Conservation (phyloP, 2,888 invertebrate species). For the Enoplolaimus lenunculus region DNA sequence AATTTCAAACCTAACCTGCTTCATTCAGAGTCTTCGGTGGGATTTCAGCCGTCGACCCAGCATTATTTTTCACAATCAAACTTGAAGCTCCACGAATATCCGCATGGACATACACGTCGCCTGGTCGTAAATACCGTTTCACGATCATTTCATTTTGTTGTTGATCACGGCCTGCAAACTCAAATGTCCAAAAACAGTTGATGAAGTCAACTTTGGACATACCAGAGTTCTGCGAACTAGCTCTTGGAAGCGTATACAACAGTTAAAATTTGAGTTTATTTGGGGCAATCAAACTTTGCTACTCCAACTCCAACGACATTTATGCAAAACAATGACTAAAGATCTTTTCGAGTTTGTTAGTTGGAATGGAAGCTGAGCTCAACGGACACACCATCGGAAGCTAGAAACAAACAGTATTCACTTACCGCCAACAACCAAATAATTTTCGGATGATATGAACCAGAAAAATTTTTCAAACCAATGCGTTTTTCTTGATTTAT, state of each 20-base stretch:
- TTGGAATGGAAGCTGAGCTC: too few relatives aligned
- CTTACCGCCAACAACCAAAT: constrained; percentile 58
- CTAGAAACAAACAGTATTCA: neutral
- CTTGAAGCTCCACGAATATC: constrained; percentile 83
- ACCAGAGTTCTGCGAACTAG: too few relatives aligned
- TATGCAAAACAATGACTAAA: too few relatives aligned
- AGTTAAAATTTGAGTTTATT: too few relatives aligned
- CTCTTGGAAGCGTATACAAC: too few relatives aligned
- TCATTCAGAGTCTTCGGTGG: constrained; percentile 91
- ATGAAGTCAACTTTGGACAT: too few relatives aligned
- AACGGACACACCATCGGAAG: too few relatives aligned
- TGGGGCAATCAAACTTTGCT: too few relatives aligned
- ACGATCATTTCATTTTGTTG: constrained; percentile 96
- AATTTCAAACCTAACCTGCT: too few relatives aligned
- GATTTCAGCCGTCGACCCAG: constrained; percentile 44
- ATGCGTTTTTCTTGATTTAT: constrained; percentile 78
- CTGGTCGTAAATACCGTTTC: constrained; percentile 53
- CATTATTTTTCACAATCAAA: constrained; percentile 72
- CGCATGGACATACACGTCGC: constrained; percentile 90
- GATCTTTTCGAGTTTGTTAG: too few relatives aligned
- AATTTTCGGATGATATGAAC: constrained; percentile 92
- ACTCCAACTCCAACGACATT: too few relatives aligned
- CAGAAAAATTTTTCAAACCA: constrained; percentile 99
- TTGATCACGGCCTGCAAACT: constrained; percentile 68
- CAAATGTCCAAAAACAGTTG: too few relatives aligned